phyloP scores from a whole-genome alignment of 1,140 invertebrate species.

The Battus philenor region DNA sequence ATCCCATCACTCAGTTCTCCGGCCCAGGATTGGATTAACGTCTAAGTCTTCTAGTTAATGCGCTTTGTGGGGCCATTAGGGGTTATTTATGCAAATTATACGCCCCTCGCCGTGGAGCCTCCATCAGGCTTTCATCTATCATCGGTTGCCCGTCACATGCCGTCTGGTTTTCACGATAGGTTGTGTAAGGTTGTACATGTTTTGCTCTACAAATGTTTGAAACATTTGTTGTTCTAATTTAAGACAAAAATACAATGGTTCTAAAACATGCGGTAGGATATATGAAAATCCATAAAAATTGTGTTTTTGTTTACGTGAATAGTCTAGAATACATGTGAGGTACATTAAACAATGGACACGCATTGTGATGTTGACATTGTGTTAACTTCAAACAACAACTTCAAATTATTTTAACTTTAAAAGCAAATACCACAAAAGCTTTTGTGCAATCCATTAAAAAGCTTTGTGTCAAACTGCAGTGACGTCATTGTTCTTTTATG shows the following conservation, averaged over 20 bases:
- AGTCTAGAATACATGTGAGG: no score
- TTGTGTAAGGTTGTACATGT: conserved; percentile 1
- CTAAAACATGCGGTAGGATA: no score
- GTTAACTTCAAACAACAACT: no score
- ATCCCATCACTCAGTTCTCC: conserved; percentile 25
- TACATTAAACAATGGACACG: no score
- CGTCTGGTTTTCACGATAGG: conserved; percentile 3
- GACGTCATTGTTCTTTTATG: conserved; percentile 15
- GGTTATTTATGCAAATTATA: conserved; percentile 46
- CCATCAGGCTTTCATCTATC: conserved; percentile 37
- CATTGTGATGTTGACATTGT: no score
- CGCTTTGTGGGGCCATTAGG: conserved; percentile 29
- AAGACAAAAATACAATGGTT: no score
- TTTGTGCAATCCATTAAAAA: conserved; percentile 12
- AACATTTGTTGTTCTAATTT: no score
- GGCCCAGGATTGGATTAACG: conserved; percentile 29
- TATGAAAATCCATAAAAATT: no score
- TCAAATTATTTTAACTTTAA: conserved; percentile 2
- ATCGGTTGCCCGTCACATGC: conserved; percentile 35
- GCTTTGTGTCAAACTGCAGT: conserved; percentile 14
- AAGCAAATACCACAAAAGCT: conserved; percentile 7
- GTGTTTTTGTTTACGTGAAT: no score
- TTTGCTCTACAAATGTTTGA: no score
- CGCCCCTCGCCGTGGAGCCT: conserved; percentile 9
- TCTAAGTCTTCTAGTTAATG: conserved; percentile 20